Conservation (phyloP, 2,113 vertebrate genomes). For the Fulica atra region DNA sequence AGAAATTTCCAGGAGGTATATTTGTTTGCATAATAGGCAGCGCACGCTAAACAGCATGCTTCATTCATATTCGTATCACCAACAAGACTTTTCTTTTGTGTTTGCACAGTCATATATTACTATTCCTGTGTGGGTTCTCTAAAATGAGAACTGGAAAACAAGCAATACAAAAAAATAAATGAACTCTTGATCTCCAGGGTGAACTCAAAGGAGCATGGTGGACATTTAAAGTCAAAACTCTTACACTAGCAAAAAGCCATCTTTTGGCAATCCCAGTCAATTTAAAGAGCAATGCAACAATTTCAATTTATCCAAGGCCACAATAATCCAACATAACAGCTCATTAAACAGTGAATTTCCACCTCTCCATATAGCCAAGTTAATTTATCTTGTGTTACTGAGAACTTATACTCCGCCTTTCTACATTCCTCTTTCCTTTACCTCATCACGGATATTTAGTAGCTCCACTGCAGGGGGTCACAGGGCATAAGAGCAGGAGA, state of each 20-base stretch:
- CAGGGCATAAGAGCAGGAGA: background rate
- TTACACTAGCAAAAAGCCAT: background rate
- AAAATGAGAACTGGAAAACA: background rate
- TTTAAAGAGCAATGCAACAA: background rate
- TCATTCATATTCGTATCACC: background rate
- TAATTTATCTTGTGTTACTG: background rate
- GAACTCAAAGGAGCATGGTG: background rate
- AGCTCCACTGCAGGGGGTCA: background rate
- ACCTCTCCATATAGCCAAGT: background rate
- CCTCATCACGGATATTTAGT: background rate
- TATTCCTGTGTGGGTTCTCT: background rate
- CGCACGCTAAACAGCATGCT: background rate
- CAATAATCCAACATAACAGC: background rate
- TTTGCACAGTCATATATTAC: background rate
- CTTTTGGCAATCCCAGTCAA: background rate
- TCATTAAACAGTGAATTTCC: background rate
- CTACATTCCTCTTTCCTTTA: background rate
- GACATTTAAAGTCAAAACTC: background rate
- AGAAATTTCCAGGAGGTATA: background rate
- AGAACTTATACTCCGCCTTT: background rate
- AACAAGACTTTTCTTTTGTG: background rate
- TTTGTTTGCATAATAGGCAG: background rate
- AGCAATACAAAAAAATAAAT: background rate
- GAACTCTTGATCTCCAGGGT: background rate
- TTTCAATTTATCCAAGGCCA: background rate